Evolutionary conservation across 2,113 vertebrate species (phyloP).

Genomic region (Chauna torquata): DNA sequence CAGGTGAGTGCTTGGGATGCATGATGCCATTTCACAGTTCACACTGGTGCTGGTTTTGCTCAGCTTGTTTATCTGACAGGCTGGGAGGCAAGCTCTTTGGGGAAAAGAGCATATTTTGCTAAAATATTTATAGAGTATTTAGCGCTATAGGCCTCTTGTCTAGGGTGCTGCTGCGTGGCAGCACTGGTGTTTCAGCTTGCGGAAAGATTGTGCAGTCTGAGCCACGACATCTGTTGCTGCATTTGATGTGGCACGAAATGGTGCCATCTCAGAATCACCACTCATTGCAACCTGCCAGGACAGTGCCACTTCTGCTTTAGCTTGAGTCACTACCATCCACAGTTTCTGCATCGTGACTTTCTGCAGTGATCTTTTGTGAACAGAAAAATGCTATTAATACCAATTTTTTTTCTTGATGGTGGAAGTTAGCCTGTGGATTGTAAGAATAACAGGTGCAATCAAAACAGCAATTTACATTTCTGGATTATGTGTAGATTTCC

Average conservation of each 20-base stretch:
- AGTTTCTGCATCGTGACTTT: not conserved
- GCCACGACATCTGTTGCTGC: not conserved
- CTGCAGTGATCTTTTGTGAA: not conserved
- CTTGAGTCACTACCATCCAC: not conserved
- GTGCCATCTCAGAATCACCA: not conserved
- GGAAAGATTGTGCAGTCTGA: not conserved
- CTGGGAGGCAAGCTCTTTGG: not conserved
- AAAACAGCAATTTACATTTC: not conserved
- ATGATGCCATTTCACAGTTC: not conserved
- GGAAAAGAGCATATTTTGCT: not conserved
- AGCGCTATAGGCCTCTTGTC: not conserved
- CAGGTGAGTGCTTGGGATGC: conserved; percentile 74
- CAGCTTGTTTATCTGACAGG: not conserved
- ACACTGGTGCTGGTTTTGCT: not conserved
- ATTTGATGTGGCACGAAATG: not conserved
- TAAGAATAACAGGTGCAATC: not conserved
- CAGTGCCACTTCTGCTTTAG: not conserved
- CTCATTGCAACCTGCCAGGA: not conserved
- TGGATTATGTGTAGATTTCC: not conserved
- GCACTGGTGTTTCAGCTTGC: not conserved
- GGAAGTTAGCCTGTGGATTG: not conserved
- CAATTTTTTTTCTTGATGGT: not conserved
- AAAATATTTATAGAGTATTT: not conserved
- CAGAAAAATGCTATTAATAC: not conserved
- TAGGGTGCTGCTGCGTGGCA: not conserved